Percentiles rank a stretch among this genome's conserved stretches.
phyloP scores from a whole-genome alignment of 2,113 vertebrate genomes.

The Brienomyrus longianalis region DNA sequence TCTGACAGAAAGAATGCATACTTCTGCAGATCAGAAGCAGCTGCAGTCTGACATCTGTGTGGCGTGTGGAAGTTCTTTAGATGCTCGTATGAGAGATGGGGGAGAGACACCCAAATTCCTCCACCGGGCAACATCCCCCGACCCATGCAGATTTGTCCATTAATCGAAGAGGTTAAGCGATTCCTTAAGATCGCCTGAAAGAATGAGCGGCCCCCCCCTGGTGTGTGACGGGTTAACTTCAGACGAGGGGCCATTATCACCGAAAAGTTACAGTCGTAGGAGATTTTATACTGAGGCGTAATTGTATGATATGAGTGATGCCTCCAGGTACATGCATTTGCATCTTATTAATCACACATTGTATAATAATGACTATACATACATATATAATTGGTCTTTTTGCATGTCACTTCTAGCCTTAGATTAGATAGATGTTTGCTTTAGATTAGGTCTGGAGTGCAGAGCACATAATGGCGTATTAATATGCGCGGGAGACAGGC shows the following conservation, averaged over 20 bases:
- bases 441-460: neutral
- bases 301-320: neutral
- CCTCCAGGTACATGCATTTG: neutral
- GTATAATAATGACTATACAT: neutral
- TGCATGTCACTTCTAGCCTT: neutral
- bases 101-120: neutral
- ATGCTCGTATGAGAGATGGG: neutral
- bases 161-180: neutral
- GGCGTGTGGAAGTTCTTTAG: neutral
- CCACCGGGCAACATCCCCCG: no score
- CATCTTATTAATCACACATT: neutral
- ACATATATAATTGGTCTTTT: neutral
- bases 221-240: neutral
- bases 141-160: neutral
- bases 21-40: neutral
- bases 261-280: neutral
- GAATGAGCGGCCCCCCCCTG: neutral
- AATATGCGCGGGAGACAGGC: neutral
- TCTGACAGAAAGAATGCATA: neutral
- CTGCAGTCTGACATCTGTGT: neutral
- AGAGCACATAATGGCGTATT: neutral
- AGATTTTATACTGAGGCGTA: neutral
- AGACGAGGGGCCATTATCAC: neutral
- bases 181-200: neutral
- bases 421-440: conserved; percentile 5